Evolutionary conservation across 2,888 invertebrate genomes (phyloP).

Genomic region (Augiades crinisus): DNA sequence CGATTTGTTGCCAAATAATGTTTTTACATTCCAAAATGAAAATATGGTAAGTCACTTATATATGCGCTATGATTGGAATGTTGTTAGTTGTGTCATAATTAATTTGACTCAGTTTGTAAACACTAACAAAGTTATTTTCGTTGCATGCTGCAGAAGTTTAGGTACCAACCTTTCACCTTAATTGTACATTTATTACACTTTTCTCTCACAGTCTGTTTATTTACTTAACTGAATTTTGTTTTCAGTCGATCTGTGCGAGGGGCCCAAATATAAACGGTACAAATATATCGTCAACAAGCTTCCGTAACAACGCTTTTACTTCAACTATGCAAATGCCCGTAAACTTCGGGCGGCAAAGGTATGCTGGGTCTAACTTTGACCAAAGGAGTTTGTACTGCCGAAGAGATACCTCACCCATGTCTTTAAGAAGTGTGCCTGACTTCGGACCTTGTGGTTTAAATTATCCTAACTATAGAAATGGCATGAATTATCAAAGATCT

Average conservation of each 20-base stretch:
- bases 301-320: constrained; percentile 44
- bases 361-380: constrained; percentile 42
- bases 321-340: constrained; percentile 48
- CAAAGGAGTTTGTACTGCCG: constrained; percentile 47
- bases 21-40: constrained; percentile 46
- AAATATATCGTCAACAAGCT: constrained; percentile 44
- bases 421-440: constrained; percentile 46
- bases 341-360: constrained; percentile 43
- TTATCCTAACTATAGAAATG: constrained; percentile 38
- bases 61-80: no score
- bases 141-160: no score
- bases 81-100: neutral
- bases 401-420: constrained; percentile 54
- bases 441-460: constrained; percentile 42
- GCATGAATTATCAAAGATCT: constrained; percentile 47
- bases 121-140: no score
- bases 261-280: constrained; percentile 48
- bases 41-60: constrained; percentile 47
- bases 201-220: no score
- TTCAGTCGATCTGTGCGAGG: constrained; percentile 51
- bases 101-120: no score
- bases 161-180: no score
- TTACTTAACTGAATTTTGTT: constrained; percentile 22
- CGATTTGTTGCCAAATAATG: constrained; percentile 45
- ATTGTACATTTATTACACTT: no score